Evolutionary conservation across 1,140 invertebrate species (phyloP), one percentile per base, ranked within the genome.

Genomic region (Pogonomyrmex californicus): DNA sequence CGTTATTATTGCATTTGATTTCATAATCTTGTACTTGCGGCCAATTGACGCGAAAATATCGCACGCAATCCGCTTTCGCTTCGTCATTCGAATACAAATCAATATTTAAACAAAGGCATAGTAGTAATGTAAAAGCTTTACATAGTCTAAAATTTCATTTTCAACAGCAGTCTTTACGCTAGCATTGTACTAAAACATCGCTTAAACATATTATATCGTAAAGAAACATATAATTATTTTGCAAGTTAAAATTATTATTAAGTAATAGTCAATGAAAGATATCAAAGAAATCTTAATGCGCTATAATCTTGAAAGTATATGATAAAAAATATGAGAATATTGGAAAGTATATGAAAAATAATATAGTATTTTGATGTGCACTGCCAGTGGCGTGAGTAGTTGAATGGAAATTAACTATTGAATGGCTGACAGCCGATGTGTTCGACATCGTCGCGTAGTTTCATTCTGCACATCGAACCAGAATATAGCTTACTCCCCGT

Each of bases 401-500:
- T 91, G 81, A 92, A 93, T 92, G 86, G 85, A 92, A 93, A 93
- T 93, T 91, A 93, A 89, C 88, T 88, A 93, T 93, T 87, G 83
- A 91, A 92, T 88, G 81, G 86, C 70, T 90, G 87, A 91, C 91
- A 92, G 88, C 65, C 87, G 87, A 82, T 89, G 81, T 92, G 87
- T 92, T 82, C 68, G 87, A 87, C 77, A 90, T 87, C 82, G 79
- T 58, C 85, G 51, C 77, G 81, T 85, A 87, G 85, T 83, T 88
- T 68, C 78, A 86, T 68, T 65, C 63, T 56, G 30, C 49, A 60
- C 58, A 83, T 49, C 60, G 51, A 49, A 62, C 30, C 30, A 76
- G 78, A 87, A 87, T 83, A 23, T 71, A 63, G n/a, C 75, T 81
- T 85, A 62, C 82, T 85, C 79, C 54, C 56, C 66, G 85, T 87